These are phyloP conservation scores for Ellobius talpinus DNA, from an alignment of 2,113 vertebrate genomes.

Conservation along the genomic window DNA sequence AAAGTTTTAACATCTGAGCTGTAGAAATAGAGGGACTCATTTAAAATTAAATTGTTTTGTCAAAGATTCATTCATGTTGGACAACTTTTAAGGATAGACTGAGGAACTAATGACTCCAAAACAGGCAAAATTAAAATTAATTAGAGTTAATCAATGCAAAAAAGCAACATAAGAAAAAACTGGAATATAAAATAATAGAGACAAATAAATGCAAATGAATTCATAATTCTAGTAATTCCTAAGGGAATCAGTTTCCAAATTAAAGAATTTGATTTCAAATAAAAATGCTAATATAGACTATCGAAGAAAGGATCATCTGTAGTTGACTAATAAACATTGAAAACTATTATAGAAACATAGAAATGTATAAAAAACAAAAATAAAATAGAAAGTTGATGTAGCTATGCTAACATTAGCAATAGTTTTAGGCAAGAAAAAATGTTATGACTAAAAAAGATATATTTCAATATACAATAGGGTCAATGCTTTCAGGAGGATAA, in stretches of 20 bases:
- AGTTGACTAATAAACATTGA: neutral
- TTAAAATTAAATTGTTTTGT: neutral
- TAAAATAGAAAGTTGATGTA: neutral
- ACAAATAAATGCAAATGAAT: neutral
- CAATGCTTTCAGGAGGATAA: neutral
- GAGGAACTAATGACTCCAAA: neutral
- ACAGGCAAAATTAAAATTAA: neutral
- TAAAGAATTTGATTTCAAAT: neutral
- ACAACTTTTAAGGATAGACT: neutral
- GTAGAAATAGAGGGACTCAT: neutral
- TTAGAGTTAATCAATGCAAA: conserved; percentile 19
- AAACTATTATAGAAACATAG: neutral
- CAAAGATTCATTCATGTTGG: neutral
- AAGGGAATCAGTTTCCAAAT: neutral
- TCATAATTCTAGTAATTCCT: neutral
- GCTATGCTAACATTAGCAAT: neutral
- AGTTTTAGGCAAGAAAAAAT: neutral
- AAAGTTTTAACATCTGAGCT: neutral
- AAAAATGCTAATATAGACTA: neutral
- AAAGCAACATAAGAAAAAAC: neutral
- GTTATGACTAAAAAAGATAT: neutral
- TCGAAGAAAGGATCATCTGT: neutral
- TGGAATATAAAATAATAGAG: neutral
- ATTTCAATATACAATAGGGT: neutral
- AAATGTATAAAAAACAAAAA: neutral